These are phyloP conservation scores for Drosophila pseudoananassae DNA, from an alignment of 1,140 invertebrate species.

Conservation along the genomic window DNA sequence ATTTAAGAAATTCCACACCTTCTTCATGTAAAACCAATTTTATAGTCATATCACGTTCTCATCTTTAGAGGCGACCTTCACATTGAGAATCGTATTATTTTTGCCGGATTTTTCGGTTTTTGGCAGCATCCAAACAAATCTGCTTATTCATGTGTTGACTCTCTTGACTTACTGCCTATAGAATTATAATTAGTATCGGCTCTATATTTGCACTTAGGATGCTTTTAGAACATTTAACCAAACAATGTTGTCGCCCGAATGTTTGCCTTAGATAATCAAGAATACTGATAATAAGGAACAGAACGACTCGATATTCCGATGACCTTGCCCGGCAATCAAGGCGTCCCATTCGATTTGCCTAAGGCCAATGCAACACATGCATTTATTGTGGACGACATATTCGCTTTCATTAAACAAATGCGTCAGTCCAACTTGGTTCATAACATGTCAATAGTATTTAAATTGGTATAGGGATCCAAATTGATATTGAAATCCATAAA, in stretches of 20 bases:
- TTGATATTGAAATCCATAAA: not conserved
- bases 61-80: constrained; percentile 49
- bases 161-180: constrained; percentile 14
- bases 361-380: constrained; percentile 8
- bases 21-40: not conserved
- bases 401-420: constrained; percentile 18
- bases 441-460: not conserved
- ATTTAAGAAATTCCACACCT: too few species aligned
- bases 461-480: constrained; percentile 14
- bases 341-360: constrained; percentile 9
- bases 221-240: constrained; percentile 15
- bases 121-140: constrained; percentile 25
- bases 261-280: constrained; percentile 1
- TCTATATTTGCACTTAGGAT: constrained; percentile 32
- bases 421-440: constrained; percentile 9
- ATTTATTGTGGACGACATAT: constrained; percentile 18
- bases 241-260: constrained; percentile 4
- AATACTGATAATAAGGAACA: constrained; percentile 11
- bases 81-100: constrained; percentile 42
- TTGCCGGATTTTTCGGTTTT: constrained; percentile 35
- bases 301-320: not conserved
- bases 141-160: constrained; percentile 55
- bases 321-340: constrained; percentile 10
- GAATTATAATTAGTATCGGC: constrained; percentile 34
- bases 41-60: constrained; percentile 9